phyloP scores from a whole-genome alignment of 2,113 vertebrate species.

The Sakesphorus luctuosus region DNA sequence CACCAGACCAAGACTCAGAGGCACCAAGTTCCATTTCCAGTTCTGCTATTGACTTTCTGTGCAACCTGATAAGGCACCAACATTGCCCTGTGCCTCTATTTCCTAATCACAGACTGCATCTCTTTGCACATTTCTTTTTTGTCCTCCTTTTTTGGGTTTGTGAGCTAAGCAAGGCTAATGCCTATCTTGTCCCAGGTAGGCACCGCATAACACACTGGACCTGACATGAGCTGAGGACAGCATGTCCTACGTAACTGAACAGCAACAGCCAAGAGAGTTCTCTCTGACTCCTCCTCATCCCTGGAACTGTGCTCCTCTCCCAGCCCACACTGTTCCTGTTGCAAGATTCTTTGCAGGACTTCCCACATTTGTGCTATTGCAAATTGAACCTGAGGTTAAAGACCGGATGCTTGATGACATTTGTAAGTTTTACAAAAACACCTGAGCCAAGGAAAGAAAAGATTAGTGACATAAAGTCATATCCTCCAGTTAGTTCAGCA shows the following conservation, averaged over 20 bases:
- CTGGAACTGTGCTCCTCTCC: background rate
- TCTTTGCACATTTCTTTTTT: background rate
- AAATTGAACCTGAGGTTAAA: background rate
- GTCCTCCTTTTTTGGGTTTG: background rate
- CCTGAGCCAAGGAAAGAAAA: background rate
- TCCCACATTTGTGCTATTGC: background rate
- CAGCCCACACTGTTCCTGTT: background rate
- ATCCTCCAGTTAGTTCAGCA: background rate
- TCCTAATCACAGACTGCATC: background rate
- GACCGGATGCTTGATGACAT: background rate
- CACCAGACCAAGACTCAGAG: background rate
- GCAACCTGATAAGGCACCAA: background rate
- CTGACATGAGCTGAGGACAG: rapidly evolving
- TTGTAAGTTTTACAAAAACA: background rate
- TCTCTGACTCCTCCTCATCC: background rate
- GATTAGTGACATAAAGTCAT: background rate
- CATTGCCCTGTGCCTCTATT: background rate
- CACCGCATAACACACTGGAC: rapidly evolving
- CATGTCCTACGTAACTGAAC: rapidly evolving
- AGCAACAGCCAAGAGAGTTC: rapidly evolving
- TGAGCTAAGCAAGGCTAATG: background rate
- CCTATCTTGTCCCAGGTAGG: background rate
- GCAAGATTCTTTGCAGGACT: background rate
- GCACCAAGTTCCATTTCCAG: background rate
- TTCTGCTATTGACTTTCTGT: background rate